Evolutionary conservation across 2,113 vertebrate species (phyloP), one percentile per base, ranked within the genome.

Genomic region (Neoarius graeffei): DNA sequence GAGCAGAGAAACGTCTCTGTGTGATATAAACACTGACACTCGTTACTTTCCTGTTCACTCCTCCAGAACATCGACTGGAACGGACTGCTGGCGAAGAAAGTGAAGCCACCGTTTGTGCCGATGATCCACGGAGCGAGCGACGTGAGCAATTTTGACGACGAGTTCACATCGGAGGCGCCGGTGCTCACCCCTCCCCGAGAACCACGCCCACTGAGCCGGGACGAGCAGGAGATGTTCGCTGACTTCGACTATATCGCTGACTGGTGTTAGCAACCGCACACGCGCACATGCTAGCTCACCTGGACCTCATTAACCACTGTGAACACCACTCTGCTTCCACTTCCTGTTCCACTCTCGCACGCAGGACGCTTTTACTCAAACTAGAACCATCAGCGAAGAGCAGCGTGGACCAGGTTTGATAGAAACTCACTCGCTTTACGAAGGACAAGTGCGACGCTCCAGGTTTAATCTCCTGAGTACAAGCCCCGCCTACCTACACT

Each of bases 171-270:
- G 52, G 97, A 98, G 94, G 96, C 95, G 74, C 96, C 97, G 83
- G 95, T 97, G 93, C 94, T 98, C 91, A 98, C 97, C 90, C 97
- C 97, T 50, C 97, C 97, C 86, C 94, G 96, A 90, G 97, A 98
- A 93, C 96, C 96, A 88, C 92, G 97, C 93, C 93, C 95, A 94
- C 96, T 98, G 87, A 96, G 94, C 9, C 95, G 95, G 93, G 95
- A 96, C 81, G 96, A 98, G 86, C 97, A 98, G 93, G 95, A 96
- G 89, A 94, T 97, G 94, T 98, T 98, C 93, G 94, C 93, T 87
- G 96, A 98, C 94, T 98, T 98, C 92, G 97, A 98, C 94, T 98
- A 97, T 92, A 96, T 97, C 90, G 97, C 97, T 90, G 97, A 97
- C 91, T 97, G 97, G 97, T 97, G 97, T 97, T 97, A 96, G 87